Evolutionary conservation across 2,888 invertebrate genomes (phyloP).

Genomic region (Diloba caeruleocephala): DNA sequence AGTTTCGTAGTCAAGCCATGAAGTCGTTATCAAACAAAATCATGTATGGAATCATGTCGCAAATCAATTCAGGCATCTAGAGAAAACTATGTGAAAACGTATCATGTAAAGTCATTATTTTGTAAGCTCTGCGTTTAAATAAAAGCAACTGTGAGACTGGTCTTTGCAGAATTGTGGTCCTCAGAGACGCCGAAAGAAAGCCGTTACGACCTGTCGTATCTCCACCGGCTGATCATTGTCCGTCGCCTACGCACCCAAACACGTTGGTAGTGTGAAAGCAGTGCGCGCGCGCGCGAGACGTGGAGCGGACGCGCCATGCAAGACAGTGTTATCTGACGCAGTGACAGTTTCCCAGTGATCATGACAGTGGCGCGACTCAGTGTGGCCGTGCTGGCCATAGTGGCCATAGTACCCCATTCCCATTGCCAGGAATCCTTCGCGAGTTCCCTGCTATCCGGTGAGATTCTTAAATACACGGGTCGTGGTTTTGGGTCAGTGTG

Average conservation of each 20-base stretch:
- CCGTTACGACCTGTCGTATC: slow-evolving; percentile 20
- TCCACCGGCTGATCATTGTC: slow-evolving; percentile 39
- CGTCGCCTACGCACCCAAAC: slow-evolving; percentile 55
- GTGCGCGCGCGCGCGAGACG: slow-evolving; percentile 67
- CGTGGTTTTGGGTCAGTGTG: slow-evolving; percentile 43
- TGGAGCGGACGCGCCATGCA: slow-evolving; percentile 76
- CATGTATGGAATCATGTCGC: no score
- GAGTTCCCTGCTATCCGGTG: slow-evolving; percentile 95
- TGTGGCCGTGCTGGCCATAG: slow-evolving; percentile 63
- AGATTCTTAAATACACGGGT: slow-evolving; percentile 54
- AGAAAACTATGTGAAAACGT: no score
- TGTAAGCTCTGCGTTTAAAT: no score
- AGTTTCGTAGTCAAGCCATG: no score
- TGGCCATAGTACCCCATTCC: slow-evolving; percentile 60
- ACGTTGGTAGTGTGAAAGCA: slow-evolving; percentile 77
- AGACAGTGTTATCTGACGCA: slow-evolving; percentile 57
- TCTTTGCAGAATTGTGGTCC: not conserved
- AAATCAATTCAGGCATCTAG: no score
- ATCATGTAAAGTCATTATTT: no score
- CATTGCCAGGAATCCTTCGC: slow-evolving; percentile 93
- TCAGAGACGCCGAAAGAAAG: not conserved
- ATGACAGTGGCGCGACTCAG: slow-evolving; percentile 69
- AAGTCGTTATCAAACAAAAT: no score
- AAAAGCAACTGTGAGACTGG: not conserved
- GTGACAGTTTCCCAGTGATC: slow-evolving; percentile 62